Evolutionary conservation across 2,888 invertebrate species (phyloP).

Genomic region (Dione vanillae): DNA sequence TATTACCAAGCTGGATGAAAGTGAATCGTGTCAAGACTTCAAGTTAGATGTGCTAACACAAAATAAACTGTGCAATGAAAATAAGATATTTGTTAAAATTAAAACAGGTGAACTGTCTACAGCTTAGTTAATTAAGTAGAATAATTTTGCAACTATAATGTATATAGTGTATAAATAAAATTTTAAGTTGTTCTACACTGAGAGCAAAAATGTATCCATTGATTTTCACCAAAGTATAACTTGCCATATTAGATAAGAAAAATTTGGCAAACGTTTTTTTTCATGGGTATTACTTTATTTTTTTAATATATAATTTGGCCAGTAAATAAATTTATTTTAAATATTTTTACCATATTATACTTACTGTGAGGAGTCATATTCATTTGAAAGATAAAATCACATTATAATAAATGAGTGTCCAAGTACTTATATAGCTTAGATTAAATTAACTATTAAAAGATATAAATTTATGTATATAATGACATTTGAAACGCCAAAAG

Average conservation of each 20-base stretch:
- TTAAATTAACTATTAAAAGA: not conserved
- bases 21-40: conserved; percentile 67
- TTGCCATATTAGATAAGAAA: conserved; percentile 80
- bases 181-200: conserved; percentile 46
- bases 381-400: not conserved
- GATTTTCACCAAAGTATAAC: conserved; percentile 80
- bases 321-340: conserved; percentile 17
- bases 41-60: conserved; percentile 67
- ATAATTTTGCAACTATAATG: not conserved
- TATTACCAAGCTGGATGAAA: conserved; percentile 76
- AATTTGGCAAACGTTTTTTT: conserved; percentile 56
- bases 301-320: conserved; percentile 24
- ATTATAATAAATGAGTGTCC: not conserved
- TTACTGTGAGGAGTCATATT: not conserved
- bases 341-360: conserved; percentile 3
- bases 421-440: not conserved
- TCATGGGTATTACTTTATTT: conserved; percentile 34
- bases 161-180: conserved; percentile 42
- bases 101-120: conserved; percentile 70
- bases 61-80: conserved; percentile 59
- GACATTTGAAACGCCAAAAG: not conserved
- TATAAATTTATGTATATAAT: not conserved
- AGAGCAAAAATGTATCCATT: conserved; percentile 52
- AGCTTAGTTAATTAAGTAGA: conserved; percentile 37
- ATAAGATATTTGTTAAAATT: conserved; percentile 74